Evolutionary conservation across 1,140 invertebrate genomes (phyloP).

Genomic region (Oppia nitens): DNA sequence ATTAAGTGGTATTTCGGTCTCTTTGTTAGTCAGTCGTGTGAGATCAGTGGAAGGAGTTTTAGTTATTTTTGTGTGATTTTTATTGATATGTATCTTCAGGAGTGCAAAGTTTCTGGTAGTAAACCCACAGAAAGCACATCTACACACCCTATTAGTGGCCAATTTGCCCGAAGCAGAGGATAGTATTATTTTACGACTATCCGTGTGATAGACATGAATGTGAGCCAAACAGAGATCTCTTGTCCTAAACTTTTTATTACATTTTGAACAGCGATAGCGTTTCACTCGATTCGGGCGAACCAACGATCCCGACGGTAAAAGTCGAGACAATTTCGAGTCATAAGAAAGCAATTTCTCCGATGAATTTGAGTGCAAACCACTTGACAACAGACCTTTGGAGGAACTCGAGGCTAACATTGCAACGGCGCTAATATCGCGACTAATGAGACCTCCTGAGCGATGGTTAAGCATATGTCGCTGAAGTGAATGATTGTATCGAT

Average conservation of each 20-base stretch:
- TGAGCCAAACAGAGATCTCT: slow-evolving; percentile 29
- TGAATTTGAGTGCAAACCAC: background rate
- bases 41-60: slow-evolving; percentile 8
- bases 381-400: background rate
- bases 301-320: background rate
- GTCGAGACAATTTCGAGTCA: background rate
- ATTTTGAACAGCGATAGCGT: slow-evolving; percentile 33
- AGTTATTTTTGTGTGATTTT: slow-evolving; percentile 17
- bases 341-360: background rate
- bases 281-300: slow-evolving; percentile 15
- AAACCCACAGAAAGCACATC: slow-evolving; percentile 48
- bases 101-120: slow-evolving; percentile 41
- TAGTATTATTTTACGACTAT: background rate
- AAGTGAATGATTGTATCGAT: slow-evolving; percentile 26
- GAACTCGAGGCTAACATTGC: background rate
- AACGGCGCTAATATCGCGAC: slow-evolving; percentile 8
- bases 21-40: background rate
- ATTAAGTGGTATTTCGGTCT: background rate
- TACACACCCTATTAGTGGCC: slow-evolving; percentile 20
- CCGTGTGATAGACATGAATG: slow-evolving; percentile 28
- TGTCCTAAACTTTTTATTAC: slow-evolving; percentile 30
- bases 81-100: slow-evolving; percentile 44
- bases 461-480: slow-evolving; percentile 26
- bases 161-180: background rate
- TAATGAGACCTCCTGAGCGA: slow-evolving; percentile 12